Base-by-base conservation (phyloP, 2,113 vertebrate species). In the Neotragus moschatus region DNA sequence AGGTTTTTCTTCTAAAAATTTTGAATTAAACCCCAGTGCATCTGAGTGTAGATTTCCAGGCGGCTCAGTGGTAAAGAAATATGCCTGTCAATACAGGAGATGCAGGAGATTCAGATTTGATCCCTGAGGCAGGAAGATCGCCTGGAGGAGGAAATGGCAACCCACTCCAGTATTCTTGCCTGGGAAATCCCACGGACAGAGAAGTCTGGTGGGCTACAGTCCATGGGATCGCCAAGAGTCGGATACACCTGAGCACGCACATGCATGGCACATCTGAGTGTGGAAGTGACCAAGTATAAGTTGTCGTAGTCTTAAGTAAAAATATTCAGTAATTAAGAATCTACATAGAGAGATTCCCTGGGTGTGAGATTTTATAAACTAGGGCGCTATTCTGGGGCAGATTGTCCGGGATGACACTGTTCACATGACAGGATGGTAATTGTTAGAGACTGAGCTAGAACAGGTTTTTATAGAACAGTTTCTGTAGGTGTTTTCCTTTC, bases 161-260 rank as follows among this genome's bases (percentile, higher is more conserved):
- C 36, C 11, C 23, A 26, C 23, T 26, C 70, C 70, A 26, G 23
- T 14, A 26, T 26, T 75, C 36, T 75, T 75, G 23, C 6, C 23
- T 43, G 39, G 70, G 6, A 75, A 75, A 75, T 43, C 12, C 70
- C 23, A 75, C 0, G 4, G n/a, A 70, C 19, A 70, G 19, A 43
- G 39, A 39, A 75, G 2, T 6, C 70, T 43, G 39, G 19, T 26
- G 23, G 36, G 12, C 70, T 75, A 43, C 23, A 14, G 23, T 75
- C 70, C 70, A 26, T 43, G 39, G 39, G 23, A 0, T 75, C 0
- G 0, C 36, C 19, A 13, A 75, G 70, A 75, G 23, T 43, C 0
- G 2, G 70, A 14, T 39, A 7, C 7, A 13, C 43, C 39, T 43
- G 39, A 75, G 39, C 39, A 43, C 0, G 0, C 6, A 43, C 3